Base-by-base conservation (phyloP, 2,888 invertebrate species). In the Lysandra bellargus region DNA sequence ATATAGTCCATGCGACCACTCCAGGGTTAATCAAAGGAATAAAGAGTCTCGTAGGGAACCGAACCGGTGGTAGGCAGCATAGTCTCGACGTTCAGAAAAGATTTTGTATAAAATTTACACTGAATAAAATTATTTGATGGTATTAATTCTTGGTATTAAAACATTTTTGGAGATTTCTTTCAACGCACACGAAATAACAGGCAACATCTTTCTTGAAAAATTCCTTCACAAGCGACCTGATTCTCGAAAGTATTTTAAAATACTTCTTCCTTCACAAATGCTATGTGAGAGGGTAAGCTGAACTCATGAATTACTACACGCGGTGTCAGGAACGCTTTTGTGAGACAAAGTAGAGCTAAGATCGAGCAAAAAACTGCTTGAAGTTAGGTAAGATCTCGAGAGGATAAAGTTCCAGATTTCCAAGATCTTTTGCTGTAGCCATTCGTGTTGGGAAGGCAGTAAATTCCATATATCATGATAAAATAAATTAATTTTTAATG, bases 291-390 rank as follows among this genome's bases (percentile, higher is more conserved):
- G 69, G 69, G 69, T 69, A 17, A 33, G 30, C 64, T 64, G 5
- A 33, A 23, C 69, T 69, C 69, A 69, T 69, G 69, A 69, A 69
- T 69, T 69, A 69, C 69, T 69, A 69, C 14, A 33, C 69, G 37
- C 69, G 69, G 33, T 69, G 69, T 69, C 33, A 33, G 69, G 69
- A 69, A 33, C 69, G 37, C 33, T 69, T 69, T 69, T 37, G 69
- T 69, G 69, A 69, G 69, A 69, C 69, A 37, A 69, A 69, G 69
- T 33, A 37, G 69, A 69, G 69, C 33, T 1, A 17, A 37, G 37
- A 37, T 69, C 33, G 69, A 37, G 69, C 69, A 69, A 69, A 64
- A 69, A 69, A 69, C 69, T 69, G 33, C 33, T 69, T 14, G 33
- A 69, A 69, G 69, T 69, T 69, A 69, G 33, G 69, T 69, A 69